Conservation (phyloP, 2,888 invertebrate species). For the Sarcophaga rosellei region DNA sequence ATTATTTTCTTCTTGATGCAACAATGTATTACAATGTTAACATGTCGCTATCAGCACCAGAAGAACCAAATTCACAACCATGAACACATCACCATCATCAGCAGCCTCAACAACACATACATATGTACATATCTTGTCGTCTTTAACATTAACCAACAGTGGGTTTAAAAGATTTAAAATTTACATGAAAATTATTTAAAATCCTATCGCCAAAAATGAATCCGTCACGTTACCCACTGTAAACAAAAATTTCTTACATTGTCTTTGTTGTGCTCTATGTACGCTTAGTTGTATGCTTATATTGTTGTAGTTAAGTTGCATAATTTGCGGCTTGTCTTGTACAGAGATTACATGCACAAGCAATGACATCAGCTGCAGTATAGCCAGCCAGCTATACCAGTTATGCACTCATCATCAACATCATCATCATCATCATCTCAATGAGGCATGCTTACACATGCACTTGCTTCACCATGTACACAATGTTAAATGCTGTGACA, state of each 20-base stretch:
- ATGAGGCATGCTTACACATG: conserved; percentile 14
- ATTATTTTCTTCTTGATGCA: conserved; percentile 59
- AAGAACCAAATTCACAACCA: conserved; percentile 24
- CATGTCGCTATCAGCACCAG: conserved; percentile 66
- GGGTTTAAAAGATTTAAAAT: neutral
- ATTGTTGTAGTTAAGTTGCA: conserved; percentile 47
- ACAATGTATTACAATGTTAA: conserved; percentile 69
- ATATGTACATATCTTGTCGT: neutral
- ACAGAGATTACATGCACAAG: conserved; percentile 60
- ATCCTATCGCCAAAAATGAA: neutral
- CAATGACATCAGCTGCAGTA: conserved; percentile 62
- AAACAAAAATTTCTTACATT: neutral
- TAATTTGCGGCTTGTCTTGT: conserved; percentile 67
- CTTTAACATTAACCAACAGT: neutral
- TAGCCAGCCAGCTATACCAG: conserved; percentile 8
- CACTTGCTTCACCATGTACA: conserved; percentile 20
- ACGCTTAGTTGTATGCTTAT: conserved; percentile 34
- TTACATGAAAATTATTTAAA: neutral
- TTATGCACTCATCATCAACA: conserved; percentile 52
- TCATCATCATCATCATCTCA: conserved; percentile 1
- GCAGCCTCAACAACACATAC: neutral
- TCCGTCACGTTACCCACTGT: conserved; percentile 1
- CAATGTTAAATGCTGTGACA: conserved; percentile 22
- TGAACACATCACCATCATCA: conserved; percentile 51
- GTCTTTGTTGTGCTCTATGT: conserved; percentile 26